Base-by-base conservation (phyloP, 2,797 vertebrate genomes). In the Acipenser transmontanus region DNA sequence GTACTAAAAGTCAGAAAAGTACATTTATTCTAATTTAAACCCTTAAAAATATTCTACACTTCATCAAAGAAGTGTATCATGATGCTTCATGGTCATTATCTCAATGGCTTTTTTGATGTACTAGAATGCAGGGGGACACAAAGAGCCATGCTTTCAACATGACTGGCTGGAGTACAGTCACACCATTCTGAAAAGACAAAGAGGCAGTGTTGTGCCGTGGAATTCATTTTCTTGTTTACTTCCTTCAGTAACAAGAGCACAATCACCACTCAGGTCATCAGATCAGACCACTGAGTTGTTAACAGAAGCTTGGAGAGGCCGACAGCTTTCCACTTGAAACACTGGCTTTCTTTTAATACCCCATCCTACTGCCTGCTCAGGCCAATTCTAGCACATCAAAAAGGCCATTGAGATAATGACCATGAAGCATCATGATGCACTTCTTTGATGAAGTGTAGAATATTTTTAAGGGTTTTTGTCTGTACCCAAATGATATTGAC, bases 351-450 rank as follows among this genome's bases (percentile, higher is more conserved):
- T 90, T 90, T 88, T 86, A 80, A 74, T 77, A 76, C 87, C 86
- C 83, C 83, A 84, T 88, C 88, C 87, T 87, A 87, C 85, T 7
- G 86, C 88, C 85, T 89, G 82, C 78, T 78, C 76, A 81, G 85
- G 90, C 89, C 89, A 91, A 89, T 86, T 90, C 85, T 88, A 83
- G 84, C 88, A 89, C 87, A 88, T 88, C 88, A 91, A 85, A 89
- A 85, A 77, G 77, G 78, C 85, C 86, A 90, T 87, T 89, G 87
- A 90, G 88, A 89, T 91, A 90, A 91, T 88, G 88, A 85, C 88
- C 79, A 73, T 89, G 87, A 90, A 89, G 87, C 88, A 85, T 89
- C 89, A 87, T 86, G 87, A 88, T 88, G 87, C 83, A 91, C 86
- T 91, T 34, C 34, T 34, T 90, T 89, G 86, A 91, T 91, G 85